Evolutionary conservation across 2,113 vertebrate species (phyloP), one percentile per base, ranked within the genome.

Genomic region (Caloenas nicobarica): DNA sequence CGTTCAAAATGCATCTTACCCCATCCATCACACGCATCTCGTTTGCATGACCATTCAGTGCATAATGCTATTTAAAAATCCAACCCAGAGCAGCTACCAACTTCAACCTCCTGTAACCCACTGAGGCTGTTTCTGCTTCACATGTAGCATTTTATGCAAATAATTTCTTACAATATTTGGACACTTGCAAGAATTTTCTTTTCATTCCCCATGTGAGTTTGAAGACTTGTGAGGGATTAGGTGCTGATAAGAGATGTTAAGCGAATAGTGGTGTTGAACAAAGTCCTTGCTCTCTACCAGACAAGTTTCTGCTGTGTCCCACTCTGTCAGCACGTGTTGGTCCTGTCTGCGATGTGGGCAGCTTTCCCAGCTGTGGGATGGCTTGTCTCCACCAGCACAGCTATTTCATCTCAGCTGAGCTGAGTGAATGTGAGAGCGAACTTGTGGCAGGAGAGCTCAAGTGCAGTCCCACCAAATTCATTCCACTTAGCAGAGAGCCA

Each of bases 101-200:
- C 72, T 70, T 80, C 70, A 81, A 58, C 81, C 74, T 92, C 77
- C 68, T 73, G 61, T 56, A 94, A 93, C 91, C 88, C 65, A 86
- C 38, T 0, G 0, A 62, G 54, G 34, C 42, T 70, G 62, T 46
- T 90, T 79, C 87, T 91, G 58, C 85, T 93, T 81, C 26, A 0
- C 48, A 31, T 44, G 48, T 54, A 89, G 74, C 48, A 83, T 82
- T 89, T 95, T 46, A 95, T 81, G 89, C 93, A 97, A 96, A 95
- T 94, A 33, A 65, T 84, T 89, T 90, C 54, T 85, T 84, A 70
- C 56, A 84, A 18, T 71, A 61, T 64, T 77, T 78, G 38, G 60
- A 64, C 24, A 91, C 87, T 48, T 56, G 56, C 78, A 88, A 56
- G 56, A 56, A 44, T 81, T 78, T 91, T 7, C 56, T 91, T 89